Evolutionary conservation across 2,797 vertebrate species (phyloP).

Genomic region (Pteropus rufus): DNA sequence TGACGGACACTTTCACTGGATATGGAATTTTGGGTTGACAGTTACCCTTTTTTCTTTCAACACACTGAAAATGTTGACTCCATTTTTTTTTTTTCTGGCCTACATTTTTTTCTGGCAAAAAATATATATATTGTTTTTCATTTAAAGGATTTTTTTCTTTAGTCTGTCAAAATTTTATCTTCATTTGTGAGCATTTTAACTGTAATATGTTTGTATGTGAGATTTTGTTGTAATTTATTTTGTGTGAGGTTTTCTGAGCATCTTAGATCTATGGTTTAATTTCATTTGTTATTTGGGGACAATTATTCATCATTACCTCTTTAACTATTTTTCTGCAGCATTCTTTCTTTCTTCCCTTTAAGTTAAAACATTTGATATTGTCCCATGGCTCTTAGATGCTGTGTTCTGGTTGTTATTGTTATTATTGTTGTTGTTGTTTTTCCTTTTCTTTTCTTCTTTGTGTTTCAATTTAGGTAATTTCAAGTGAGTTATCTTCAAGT

Average conservation of each 20-base stretch:
- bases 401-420: neutral
- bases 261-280: neutral
- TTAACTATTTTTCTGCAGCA: neutral
- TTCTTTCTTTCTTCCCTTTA: neutral
- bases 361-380: neutral
- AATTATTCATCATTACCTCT: neutral
- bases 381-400: neutral
- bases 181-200: neutral
- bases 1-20: no score
- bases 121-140: neutral
- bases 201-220: neutral
- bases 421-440: no score
- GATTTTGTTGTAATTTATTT: neutral
- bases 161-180: neutral
- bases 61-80: neutral
- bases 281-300: neutral
- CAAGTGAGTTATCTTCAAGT: neutral
- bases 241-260: neutral
- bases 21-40: neutral
- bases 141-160: neutral
- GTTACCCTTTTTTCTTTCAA: neutral
- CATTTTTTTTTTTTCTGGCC: neutral
- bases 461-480: neutral
- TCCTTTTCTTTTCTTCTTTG: neutral
- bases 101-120: neutral